phyloP scores from a whole-genome alignment of 1,140 invertebrate genomes.

The Caenorhabditis briggsae region DNA sequence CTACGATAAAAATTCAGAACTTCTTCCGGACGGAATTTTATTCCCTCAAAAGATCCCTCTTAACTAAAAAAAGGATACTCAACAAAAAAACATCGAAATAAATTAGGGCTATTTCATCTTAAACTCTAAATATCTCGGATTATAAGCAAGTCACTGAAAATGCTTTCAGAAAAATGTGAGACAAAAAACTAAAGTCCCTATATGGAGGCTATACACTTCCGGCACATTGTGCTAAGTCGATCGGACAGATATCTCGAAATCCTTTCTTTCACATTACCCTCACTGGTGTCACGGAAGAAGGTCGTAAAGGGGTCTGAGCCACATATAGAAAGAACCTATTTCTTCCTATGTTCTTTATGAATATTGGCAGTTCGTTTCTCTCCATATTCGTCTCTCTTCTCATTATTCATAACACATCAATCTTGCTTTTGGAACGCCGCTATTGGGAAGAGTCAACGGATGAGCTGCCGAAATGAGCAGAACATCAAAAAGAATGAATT shows the following conservation, averaged over 20 bases:
- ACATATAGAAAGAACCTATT: neutral
- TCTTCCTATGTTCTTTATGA: neutral
- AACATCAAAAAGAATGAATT: conserved; percentile 52
- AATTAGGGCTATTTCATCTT: too few relatives aligned
- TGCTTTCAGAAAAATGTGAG: neutral
- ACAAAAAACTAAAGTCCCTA: neutral
- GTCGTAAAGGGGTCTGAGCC: conserved; percentile 39
- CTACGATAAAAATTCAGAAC: too few relatives aligned
- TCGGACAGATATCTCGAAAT: conserved; percentile 46
- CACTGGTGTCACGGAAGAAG: conserved; percentile 43
- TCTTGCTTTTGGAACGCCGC: conserved; percentile 37
- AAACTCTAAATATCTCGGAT: too few relatives aligned
- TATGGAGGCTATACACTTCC: conserved; percentile 33
- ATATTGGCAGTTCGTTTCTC: conserved; percentile 6
- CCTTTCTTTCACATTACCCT: conserved; percentile 26
- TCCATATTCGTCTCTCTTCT: neutral
- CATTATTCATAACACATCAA: conserved; percentile 53
- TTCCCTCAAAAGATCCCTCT: too few relatives aligned
- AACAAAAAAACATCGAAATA: too few relatives aligned
- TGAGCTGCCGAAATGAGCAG: neutral
- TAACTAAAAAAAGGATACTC: too few relatives aligned
- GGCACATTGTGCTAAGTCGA: conserved; percentile 47
- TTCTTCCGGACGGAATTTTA: too few relatives aligned
- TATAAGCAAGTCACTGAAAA: too few relatives aligned
- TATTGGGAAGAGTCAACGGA: too few relatives aligned